Evolutionary conservation across 2,113 vertebrate species (phyloP), one percentile per base, ranked within the genome.

Genomic region (Xenopus borealis): DNA sequence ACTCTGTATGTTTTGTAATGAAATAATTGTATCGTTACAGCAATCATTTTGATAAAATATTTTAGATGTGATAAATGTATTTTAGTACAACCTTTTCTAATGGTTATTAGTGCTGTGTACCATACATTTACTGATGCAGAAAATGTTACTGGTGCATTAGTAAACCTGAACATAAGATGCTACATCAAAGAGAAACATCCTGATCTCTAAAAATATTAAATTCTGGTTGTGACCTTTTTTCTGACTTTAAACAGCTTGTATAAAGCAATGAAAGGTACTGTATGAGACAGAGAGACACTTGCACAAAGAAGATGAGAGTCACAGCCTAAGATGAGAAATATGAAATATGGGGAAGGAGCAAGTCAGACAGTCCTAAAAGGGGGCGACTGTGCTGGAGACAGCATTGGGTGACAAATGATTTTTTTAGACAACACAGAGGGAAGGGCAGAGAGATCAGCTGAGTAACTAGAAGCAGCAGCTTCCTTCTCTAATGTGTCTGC

Each of bases 401-500:
- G 64, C 19, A 0, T 20, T 13, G 61, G 46, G 61, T 52, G 46
- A 64, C 20, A 40, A 45, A 50, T 66, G 45, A 18, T n/a, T 67
- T 11, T 67, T 16, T 23, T 20, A 67, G 45, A 67, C 45, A 50
- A n/a, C 18, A 14, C 45, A 8, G 11, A 50, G 50, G 17, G 45
- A 50, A 61, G 3, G 18, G 58, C 58, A 61, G 23, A 50, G 46
- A 19, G 10, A 47, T 23, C 18, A 20, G 45, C 17, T 23, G 7
- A 19, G 4, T 5, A 23, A n/a, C 45, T 67, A 7, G 7, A 18
- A 50, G 23, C 18, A 47, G 63, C 63, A 74, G 19, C 47, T 18
- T 23, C 18, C n/a, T 62, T 58, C 27, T 74, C 63, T 47, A 66
- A 61, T 68, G 72, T 52, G 53, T 72, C 71, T 68, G 64, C 19